A percentile compares a stretch with the other conserved stretches of the same genome.
phyloP scores from a whole-genome alignment of 2,797 vertebrate genomes.

The Molossus alvarezi region DNA sequence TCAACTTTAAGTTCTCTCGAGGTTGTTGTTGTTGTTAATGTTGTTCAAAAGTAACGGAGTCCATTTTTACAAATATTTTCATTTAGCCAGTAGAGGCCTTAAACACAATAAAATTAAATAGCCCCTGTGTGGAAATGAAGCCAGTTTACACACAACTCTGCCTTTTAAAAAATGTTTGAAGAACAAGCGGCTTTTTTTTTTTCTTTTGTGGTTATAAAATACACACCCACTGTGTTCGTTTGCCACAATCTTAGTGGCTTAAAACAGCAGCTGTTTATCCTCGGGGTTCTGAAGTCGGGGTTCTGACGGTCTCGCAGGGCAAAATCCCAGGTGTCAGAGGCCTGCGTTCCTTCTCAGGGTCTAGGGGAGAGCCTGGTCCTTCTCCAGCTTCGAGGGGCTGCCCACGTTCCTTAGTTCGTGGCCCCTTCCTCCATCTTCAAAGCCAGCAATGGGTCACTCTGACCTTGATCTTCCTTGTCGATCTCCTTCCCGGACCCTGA shows the following conservation, averaged over 20 bases:
- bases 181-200: neutral
- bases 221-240: neutral
- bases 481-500: neutral
- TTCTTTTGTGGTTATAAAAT: neutral
- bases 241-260: neutral
- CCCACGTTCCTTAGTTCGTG: neutral
- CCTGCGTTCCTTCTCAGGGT: neutral
- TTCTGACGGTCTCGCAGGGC: neutral
- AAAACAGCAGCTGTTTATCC: neutral
- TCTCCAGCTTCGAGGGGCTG: neutral
- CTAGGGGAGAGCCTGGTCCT: neutral
- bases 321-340: neutral
- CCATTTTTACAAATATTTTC: constrained; percentile 27
- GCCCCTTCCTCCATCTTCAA: neutral
- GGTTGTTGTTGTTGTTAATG: neutral
- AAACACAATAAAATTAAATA: neutral
- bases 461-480: neutral
- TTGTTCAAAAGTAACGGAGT: neutral
- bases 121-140: neutral
- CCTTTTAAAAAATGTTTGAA: neutral
- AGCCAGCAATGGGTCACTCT: neutral
- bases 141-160: neutral
- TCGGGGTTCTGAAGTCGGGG: neutral
- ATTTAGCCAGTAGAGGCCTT: neutral
- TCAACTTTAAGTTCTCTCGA: neutral